Conservation (phyloP, 2,113 vertebrate genomes). For the Fulmarus glacialis region DNA sequence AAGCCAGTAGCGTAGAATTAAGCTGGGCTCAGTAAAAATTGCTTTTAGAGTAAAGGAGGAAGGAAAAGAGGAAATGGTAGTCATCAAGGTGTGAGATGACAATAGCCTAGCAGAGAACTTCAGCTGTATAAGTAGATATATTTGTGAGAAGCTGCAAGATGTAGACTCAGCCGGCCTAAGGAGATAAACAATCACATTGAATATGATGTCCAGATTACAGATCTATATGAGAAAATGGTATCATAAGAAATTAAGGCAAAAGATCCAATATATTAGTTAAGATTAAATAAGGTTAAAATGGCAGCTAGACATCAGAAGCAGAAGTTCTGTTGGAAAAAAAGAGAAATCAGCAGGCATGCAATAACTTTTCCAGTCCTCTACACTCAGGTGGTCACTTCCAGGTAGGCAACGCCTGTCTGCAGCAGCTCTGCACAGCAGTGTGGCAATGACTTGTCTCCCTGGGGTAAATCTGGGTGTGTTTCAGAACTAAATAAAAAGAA, state of each 20-base stretch:
- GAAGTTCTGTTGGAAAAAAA: background rate
- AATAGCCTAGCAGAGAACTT: background rate
- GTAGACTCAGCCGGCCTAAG: background rate
- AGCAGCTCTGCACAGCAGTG: background rate
- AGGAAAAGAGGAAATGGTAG: background rate
- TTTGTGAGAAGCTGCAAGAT: background rate
- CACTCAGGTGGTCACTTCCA: background rate
- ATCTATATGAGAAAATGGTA: background rate
- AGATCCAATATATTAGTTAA: background rate
- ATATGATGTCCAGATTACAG: background rate
- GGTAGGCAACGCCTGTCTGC: accelerated
- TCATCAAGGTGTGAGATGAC: background rate
- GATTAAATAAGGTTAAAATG: background rate
- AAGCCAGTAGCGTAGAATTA: background rate
- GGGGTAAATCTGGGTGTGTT: background rate
- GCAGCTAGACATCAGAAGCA: background rate
- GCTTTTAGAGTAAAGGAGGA: background rate
- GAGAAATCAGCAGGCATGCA: background rate
- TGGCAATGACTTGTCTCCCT: background rate
- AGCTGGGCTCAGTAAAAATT: background rate
- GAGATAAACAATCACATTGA: background rate
- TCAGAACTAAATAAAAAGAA: background rate
- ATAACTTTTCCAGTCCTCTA: background rate
- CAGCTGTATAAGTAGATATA: background rate
- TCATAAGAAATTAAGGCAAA: background rate